Base-by-base conservation (phyloP, 1,140 invertebrate genomes). In the Zaprionus taronus region DNA sequence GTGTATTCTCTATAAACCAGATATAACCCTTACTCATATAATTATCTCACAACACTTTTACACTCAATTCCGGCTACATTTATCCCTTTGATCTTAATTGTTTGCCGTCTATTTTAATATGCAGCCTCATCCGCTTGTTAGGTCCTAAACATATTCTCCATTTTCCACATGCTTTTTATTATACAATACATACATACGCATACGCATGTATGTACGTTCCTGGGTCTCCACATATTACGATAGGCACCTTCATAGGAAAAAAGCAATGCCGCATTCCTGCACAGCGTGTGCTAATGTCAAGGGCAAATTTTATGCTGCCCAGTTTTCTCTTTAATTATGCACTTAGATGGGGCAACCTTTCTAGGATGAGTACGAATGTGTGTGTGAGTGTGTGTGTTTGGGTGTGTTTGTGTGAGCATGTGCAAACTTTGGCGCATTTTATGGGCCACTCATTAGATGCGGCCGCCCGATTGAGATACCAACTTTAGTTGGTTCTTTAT, bases 361-460 rank as follows among this genome's bases (percentile, higher is more conserved):
- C 41, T 47, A 17, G 41, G n/a, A 47, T 47, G 17, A 4, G 44
- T 49, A 17, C 9, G 20, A 12, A 17, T 20, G 9, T 20, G 44
- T 47, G 44, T 20, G 44, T 20, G n/a, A 2, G n/a, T 9, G 44
- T 51, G 26, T 44, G 38, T 41, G 14, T 34, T 63, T 9, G 15
- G 44, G 17, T 24, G 49, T 47, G 17, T 36, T n/a, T 68, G 28
- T 62, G 31, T 41, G 34, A 38, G 36, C 28, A 63, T 75, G 83
- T 76, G 80, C 68, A 83, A 89, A 89, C 81, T 80, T 87, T 81
- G 73, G 78, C 84, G 78, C 84, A 85, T 89, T 87, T 87, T 87
- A 87, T 87, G 81, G 70, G 28, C 64, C 66, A 76, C 84, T 87
- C 84, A 84, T 87, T 87, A 89, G 84, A 84, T 73, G 69, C 72